Evolutionary conservation across 2,888 invertebrate species (phyloP).

Genomic region (Gnatocerus cornutus): DNA sequence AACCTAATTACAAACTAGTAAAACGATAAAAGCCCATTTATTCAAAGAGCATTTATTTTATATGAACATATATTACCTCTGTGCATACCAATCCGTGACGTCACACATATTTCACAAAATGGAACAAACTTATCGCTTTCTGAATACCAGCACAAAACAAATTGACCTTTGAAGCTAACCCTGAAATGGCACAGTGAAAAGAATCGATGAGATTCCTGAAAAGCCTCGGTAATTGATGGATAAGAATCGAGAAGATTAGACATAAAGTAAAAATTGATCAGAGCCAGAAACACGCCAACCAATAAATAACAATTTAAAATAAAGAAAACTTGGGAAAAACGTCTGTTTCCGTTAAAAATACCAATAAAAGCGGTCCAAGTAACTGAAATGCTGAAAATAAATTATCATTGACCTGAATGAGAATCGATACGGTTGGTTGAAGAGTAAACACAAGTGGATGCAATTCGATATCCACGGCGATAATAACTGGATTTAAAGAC

Average conservation of each 20-base stretch:
- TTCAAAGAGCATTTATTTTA: no score
- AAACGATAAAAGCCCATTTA: no score
- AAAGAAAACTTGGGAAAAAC: not conserved
- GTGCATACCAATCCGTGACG: no score
- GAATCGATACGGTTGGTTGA: not conserved
- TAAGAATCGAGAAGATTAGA: slow-evolving; percentile 23
- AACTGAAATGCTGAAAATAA: slow-evolving; percentile 12
- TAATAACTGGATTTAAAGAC: not conserved
- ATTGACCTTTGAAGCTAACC: slow-evolving; percentile 3
- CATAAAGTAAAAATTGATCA: slow-evolving; percentile 32
- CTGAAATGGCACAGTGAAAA: slow-evolving; percentile 8
- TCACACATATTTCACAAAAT: no score
- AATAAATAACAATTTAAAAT: slow-evolving; percentile 35
- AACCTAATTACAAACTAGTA: no score
- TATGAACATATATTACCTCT: no score
- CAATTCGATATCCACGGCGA: not conserved
- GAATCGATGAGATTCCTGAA: slow-evolving; percentile 22
- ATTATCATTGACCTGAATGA: slow-evolving; percentile 16
- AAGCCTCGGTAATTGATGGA: slow-evolving; percentile 26
- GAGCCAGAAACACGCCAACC: slow-evolving; percentile 20
- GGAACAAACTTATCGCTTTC: no score
- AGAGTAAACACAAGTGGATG: not conserved
- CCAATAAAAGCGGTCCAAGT: slow-evolving; percentile 11
- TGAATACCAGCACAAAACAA: not conserved
- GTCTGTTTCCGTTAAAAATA: not conserved